phyloP scores from a whole-genome alignment of 2,797 vertebrate species.

The Argyrosomus regius region DNA sequence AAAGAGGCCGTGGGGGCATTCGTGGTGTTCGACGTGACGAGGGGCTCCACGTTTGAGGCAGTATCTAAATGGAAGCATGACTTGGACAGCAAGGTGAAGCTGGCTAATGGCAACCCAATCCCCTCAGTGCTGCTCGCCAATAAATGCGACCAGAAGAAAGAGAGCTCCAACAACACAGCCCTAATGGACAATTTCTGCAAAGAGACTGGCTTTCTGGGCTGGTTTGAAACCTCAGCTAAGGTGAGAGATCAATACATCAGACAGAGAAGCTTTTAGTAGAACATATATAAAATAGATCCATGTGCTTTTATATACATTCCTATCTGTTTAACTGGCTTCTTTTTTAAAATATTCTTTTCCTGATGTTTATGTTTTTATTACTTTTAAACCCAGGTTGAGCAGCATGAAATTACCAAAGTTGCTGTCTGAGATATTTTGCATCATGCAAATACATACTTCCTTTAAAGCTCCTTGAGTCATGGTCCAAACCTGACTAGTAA shows the following conservation, averaged over 20 bases:
- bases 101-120: conserved; percentile 94
- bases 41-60: conserved; percentile 96
- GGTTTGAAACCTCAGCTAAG: conserved; percentile 99
- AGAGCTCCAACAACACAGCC: conserved; percentile 84
- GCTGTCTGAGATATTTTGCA: conserved; percentile 39
- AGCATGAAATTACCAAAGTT: conserved; percentile 47
- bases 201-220: conserved; percentile 95
- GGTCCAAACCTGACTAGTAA: conserved; percentile 24
- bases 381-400: conserved; percentile 29
- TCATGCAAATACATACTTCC: conserved; percentile 34
- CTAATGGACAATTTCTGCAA: conserved; percentile 97
- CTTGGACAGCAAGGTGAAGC: conserved; percentile 97
- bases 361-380: conserved; percentile 23
- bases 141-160: conserved; percentile 97
- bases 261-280: background rate
- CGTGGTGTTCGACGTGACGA: conserved; percentile 96
- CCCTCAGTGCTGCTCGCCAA: conserved; percentile 97
- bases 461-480: conserved; percentile 10
- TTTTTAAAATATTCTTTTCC: background rate
- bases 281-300: background rate
- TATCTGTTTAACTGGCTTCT: background rate
- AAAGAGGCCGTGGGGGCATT: conserved; percentile 98
- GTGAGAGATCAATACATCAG: conserved; percentile 78
- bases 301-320: background rate
- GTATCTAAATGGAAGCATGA: conserved; percentile 98